A percentile compares a stretch with the other conserved stretches of the same genome.
Evolutionary conservation across 2,113 vertebrate genomes (phyloP).

Genomic region (Atlantisia rogersi): DNA sequence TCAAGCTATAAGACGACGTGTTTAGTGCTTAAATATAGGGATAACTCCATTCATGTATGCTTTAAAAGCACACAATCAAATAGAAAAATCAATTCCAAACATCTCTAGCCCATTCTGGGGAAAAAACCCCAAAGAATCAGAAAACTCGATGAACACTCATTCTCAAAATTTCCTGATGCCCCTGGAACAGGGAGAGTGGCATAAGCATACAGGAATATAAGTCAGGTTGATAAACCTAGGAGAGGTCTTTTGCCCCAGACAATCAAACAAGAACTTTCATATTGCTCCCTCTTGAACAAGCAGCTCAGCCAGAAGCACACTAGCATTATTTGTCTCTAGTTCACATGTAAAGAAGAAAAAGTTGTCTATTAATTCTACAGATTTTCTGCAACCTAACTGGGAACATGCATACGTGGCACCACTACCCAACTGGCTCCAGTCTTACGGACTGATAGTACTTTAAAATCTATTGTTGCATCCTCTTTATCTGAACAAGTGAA

Average conservation of each 20-base stretch:
- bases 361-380: neutral
- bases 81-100: neutral
- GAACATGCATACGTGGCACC: neutral
- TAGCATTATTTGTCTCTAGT: neutral
- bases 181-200: neutral
- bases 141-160: fast-evolving
- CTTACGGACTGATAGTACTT: neutral
- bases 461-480: neutral
- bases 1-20: neutral
- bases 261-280: neutral
- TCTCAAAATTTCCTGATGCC: neutral
- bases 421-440: neutral
- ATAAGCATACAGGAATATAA: neutral
- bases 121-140: neutral
- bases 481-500: neutral
- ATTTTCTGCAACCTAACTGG: neutral
- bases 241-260: neutral
- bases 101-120: neutral
- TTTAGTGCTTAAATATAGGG: neutral
- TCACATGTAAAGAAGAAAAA: neutral
- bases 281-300: neutral
- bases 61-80: neutral
- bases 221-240: neutral
- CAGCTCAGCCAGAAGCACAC: neutral
- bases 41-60: no score